Base-by-base conservation (phyloP, 2,113 vertebrate species). In the Hiodon tergisus region DNA sequence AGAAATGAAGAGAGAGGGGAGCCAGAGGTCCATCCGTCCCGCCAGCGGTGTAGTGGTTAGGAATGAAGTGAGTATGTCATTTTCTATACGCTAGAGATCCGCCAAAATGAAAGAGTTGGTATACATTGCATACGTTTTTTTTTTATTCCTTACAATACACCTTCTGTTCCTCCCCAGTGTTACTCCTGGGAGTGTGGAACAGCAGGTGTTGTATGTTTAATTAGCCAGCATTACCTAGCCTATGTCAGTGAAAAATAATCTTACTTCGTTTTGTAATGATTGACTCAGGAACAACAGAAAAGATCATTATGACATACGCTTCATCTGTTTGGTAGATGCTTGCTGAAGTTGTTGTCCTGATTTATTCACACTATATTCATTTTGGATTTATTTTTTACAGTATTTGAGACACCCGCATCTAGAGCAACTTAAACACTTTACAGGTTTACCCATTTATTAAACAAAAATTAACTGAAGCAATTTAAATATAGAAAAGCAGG, bases 11-110 rank as follows among this genome's bases (percentile, higher is more conserved):
- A 60, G 55, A 59, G 59, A 62, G 69, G 83, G 67, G 61, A 17
- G 68, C 11, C 6, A 51, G 17, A 1, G 17, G 3, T 2, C 62
- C 1, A 13, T 77, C 69, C 67, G 14, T 52, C 52, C 9, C 2
- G 4, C 4, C 52, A 69, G 52, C 71, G 47, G 79, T 79, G 85
- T 79, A 83, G 73, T 11, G 51, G 7, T 69, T 2, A 16, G 68
- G 55, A 50, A 53, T 50, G 66, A 51, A 68, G 16, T 47, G 10
- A 6, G 4, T 2, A 14, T 54, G 51, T 69, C 53, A 17, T 69
- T n/a, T 50, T 14, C 67, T 69, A 17, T n/a, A n/a, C n/a, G n/a
- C n/a, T n/a, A n/a, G n/a, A n/a, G n/a, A n/a, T n/a, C n/a, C n/a
- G n/a, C n/a, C 65, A 67, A 11, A 69, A 53, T 53, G 51, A 53